Base-by-base conservation (phyloP, 1,140 invertebrate genomes). In the Ostrea edulis region DNA sequence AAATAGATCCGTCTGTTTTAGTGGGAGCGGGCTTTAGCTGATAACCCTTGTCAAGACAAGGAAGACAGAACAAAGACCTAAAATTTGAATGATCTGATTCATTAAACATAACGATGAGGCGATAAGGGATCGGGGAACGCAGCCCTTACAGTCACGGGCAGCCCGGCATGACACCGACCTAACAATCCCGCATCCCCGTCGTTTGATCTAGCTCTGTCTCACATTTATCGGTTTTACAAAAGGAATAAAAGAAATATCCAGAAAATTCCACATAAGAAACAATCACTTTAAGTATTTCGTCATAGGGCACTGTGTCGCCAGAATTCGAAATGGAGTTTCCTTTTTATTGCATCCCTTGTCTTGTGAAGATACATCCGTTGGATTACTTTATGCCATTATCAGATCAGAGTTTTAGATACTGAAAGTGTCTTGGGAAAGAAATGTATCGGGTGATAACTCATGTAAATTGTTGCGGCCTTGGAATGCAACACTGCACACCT, bases 81-180 rank as follows among this genome's bases (percentile, higher is more conserved):
- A 77, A 77, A 77, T 77, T 29, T 77, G 35, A 77, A 77, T 77
- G 68, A 35, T 77, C 25, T 77, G 68, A 77, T 77, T 77, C 68
- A 77, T 77, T 77, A 77, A 77, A 77, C 68, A 77, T 17, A 62
- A 17, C 14, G 68, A 77, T 77, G 29, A 14, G 9, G 11, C 25
- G 68, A 77, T 77, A 77, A 77, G 25, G 25, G 68, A 20, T 77
- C 22, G 14, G 9, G 25, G 68, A 77, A 11, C 68, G 14, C 8
- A n/a, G 68, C 12, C 68, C 25, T 14, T 29, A 8, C 22, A 77
- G 22, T 29, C 25, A 77, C 68, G 14, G 68, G 12, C 68, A 77
- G 22, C 25, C 25, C 68, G 25, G 68, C 25, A 12, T 14, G 68
- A 35, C 68, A 77, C 68, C 68, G 29, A 14, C 68, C 68, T 25